Evolutionary conservation across 2,797 vertebrate species (phyloP).

Genomic region (Coranthus polyacanthus): DNA sequence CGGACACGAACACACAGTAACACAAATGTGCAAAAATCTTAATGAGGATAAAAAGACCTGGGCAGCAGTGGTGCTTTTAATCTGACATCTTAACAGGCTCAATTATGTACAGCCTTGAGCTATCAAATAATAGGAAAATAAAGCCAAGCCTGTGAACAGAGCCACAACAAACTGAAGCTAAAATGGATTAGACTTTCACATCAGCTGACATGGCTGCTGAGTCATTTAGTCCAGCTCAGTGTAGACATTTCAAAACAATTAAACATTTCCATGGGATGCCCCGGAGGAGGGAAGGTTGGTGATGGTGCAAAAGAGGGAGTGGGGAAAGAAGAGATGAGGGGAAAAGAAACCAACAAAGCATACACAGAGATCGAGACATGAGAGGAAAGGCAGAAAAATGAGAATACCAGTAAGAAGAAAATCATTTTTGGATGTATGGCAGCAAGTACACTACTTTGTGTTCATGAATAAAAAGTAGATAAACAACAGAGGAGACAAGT

Average conservation of each 20-base stretch:
- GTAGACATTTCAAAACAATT: constrained; percentile 68
- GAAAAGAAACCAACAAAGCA: constrained; percentile 27
- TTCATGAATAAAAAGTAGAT: not conserved
- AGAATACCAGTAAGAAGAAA: constrained; percentile 8
- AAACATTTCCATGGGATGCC: constrained; percentile 59
- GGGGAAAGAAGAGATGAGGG: constrained; percentile 35
- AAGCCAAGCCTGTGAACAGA: constrained; percentile 12
- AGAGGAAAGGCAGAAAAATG: constrained; percentile 16
- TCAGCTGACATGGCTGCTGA: constrained; percentile 60
- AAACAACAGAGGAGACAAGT: not conserved
- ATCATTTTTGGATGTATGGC: not conserved
- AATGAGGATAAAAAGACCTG: constrained; percentile 20
- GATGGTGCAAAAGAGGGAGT: constrained; percentile 5
- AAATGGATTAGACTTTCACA: constrained; percentile 47
- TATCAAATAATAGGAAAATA: constrained; percentile 40
- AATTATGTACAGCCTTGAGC: constrained; percentile 40
- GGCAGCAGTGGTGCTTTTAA: constrained; percentile 28
- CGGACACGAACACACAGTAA: not conserved
- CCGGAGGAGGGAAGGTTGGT: constrained; percentile 23
- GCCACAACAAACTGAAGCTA: constrained; percentile 41
- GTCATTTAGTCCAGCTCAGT: constrained; percentile 59
- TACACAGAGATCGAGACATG: constrained; percentile 8
- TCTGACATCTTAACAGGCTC: constrained; percentile 39
- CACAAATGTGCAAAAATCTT: constrained; percentile 11
- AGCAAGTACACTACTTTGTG: not conserved